Evolutionary conservation across 2,888 invertebrate genomes (phyloP).

Genomic region (Andrena bicolor): DNA sequence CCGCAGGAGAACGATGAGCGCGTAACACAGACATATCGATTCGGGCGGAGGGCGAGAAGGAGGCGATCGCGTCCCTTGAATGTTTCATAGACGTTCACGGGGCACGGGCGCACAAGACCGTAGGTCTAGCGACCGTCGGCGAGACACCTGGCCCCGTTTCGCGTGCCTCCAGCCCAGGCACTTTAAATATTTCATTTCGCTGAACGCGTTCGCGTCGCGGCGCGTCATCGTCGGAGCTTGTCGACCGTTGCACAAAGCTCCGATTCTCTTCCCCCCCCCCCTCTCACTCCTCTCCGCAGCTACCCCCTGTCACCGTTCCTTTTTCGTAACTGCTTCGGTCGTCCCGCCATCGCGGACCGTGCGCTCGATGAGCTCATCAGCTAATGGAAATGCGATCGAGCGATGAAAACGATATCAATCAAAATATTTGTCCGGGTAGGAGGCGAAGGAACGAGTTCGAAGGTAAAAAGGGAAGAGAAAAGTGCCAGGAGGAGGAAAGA

Average conservation of each 20-base stretch:
- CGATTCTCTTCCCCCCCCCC: not conserved
- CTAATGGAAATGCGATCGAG: constrained; percentile 76
- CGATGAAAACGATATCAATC: constrained; percentile 71
- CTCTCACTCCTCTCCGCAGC: not conserved
- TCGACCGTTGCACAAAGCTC: constrained; percentile 40
- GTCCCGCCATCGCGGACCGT: constrained; percentile 4
- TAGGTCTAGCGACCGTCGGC: constrained; percentile 1
- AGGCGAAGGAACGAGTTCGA: constrained; percentile 16
- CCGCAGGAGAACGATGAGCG: constrained; percentile 46
- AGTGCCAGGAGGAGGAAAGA: not conserved
- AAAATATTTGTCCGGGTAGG: constrained; percentile 65
- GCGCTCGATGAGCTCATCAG: constrained; percentile 70
- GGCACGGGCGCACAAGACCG: constrained; percentile 21
- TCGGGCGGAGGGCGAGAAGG: constrained; percentile 36
- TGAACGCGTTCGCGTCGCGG: constrained; percentile 39
- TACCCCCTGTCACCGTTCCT: not conserved
- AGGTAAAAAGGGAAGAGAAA: not conserved
- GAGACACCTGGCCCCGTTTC: not conserved
- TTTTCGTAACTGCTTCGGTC: not conserved
- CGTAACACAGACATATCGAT: constrained; percentile 60
- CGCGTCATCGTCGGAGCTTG: constrained; percentile 34
- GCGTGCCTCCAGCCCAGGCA: not conserved
- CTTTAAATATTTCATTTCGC: constrained; percentile 70
- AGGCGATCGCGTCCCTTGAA: constrained; percentile 41
- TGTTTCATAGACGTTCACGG: constrained; percentile 36